Evolutionary conservation across 2,797 vertebrate species (phyloP), one percentile per base, ranked within the genome.

Genomic region (Melanogrammus aeglefinus): DNA sequence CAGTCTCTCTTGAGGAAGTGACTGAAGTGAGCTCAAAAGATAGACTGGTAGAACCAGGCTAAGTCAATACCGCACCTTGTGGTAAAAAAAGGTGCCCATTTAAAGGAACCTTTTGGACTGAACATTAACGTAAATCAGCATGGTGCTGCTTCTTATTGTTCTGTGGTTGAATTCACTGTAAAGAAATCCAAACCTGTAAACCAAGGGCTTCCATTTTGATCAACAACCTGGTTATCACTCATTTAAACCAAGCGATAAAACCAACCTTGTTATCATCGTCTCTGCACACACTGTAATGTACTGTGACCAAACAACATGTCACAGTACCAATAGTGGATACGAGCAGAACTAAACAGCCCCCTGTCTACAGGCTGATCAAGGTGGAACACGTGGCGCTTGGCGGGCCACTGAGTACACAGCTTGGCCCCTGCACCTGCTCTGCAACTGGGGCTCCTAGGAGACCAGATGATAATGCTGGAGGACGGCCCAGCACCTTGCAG

Each of bases 381-480:
- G 63, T 2, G 8, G n/a, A 27, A 24, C 24, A 69, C 9, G n/a
- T 27, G 24, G 3, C 6, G 63, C 9, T 27, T 12, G 63, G 63
- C 12, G 10, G 24, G n/a, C 70, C 70, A 8, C 70, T 14, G 29
- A 76, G 29, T 75, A 31, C 80, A 51, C 51, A 57, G 78, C 31
- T 14, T 27, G 79, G 86, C 81, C 86, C 87, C 87, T 88, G 90
- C 89, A 91, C 88, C 86, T 84, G 91, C 78, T 88, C 76, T 79
- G 75, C 78, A 79, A 73, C 81, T 85, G 90, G 86, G 90, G 86
- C 89, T 89, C 85, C 92, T 86, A 85, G 90, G 88, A 88, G 85
- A 92, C 91, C 88, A 92, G 91, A 91, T 91, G 91, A 92, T 83
- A 85, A 38, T 77, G 12, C 81, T 27, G 3, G 84, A 84, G 87